Evolutionary conservation across 2,113 vertebrate species (phyloP), one percentile per base, ranked within the genome.

Genomic region (Spizaetus ornatus): DNA sequence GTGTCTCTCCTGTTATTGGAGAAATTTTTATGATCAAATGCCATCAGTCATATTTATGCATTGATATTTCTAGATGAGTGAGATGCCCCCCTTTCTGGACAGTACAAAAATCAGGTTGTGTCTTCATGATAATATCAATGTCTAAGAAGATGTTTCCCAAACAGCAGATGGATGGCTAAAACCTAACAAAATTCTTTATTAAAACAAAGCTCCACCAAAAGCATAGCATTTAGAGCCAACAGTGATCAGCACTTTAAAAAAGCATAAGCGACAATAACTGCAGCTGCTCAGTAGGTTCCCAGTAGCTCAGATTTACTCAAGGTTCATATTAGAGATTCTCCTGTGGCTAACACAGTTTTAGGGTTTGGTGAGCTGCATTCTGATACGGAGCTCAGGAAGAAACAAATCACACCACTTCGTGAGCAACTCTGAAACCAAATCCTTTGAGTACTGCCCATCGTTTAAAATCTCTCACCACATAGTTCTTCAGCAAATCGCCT

Each of bases 351-450:
- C 9, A 22, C 5, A 43, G 50, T 71, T 83, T 76, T 47, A 31
- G 56, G 59, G 87, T 47, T 71, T n/a, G 73, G 63, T 3, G 6
- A 43, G 29, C 61, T 61, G 66, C 82, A 26, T 86, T 95, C 87
- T 92, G 87, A 52, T 47, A 32, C 1, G 6, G 40, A 47, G 52
- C 63, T 86, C 31, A 36, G 82, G 67, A 66, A 52, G 45, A 76
- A 91, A 90, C 47, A 84, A 73, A 86, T 76, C 83, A 70, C 78
- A 78, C 43, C 36, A 52, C 34, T 93, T 25, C 66, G 76, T 63
- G 87, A 97, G 86, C 66, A 85, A 36, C 80, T 88, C 85, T 56
- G 69, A 96, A 96, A 93, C 52, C n/a, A 50, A 84, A 86, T 79
- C 85, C 71, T 97, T 43, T 2, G 26, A 53, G 92, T 31, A 72